Evolutionary conservation across 2,888 invertebrate species (phyloP), one percentile per base, ranked within the genome.

Genomic region (Ormyrus rosae): DNA sequence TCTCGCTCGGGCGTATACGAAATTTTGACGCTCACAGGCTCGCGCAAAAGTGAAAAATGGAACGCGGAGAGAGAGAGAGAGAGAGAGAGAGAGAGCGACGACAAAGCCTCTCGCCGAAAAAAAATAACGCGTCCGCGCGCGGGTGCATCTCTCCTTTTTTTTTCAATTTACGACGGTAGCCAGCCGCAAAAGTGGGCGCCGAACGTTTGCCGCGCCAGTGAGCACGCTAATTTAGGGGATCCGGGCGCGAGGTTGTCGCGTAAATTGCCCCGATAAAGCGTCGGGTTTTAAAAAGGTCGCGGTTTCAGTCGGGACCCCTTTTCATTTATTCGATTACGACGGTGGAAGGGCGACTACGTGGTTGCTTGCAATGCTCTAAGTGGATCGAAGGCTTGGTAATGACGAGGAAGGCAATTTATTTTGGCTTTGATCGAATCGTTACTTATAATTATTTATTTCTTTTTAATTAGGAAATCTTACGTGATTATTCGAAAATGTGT

Each of bases 31-130:
- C 19, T 19, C 51, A 13, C 51, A 34, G 3, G 50, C 67, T 11
- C 13, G 60, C 13, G 5, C 51, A 61, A 75, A 75, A 68, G 58
- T 68, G 68, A 68, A 76, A 75, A 75, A 67, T 67, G 58, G 60
- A 67, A 60, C 67, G n/a, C 9, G 51, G 5, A 7, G 60, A 6
- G 60, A 34, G 60, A 34, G 1, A 34, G 11, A 45, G 46, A 63
- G 46, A 46, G 34, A 34, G 34, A 46, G 34, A 34, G 34, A 34
- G 34, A 34, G 34, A 34, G 34, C 34, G 34, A 34, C 34, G 34
- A 34, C 34, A 34, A 34, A 34, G 34, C 34, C 34, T 34, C 34
- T 34, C 34, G 34, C 34, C 34, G 34, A 4, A 34, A 34, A 34
- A 61, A 34, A 6, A 58, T 7, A 58, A 58, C 58, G 6, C 6